Evolutionary conservation across 2,888 invertebrate species (phyloP), one percentile per base, ranked within the genome.

Genomic region (Torymus tubicola): DNA sequence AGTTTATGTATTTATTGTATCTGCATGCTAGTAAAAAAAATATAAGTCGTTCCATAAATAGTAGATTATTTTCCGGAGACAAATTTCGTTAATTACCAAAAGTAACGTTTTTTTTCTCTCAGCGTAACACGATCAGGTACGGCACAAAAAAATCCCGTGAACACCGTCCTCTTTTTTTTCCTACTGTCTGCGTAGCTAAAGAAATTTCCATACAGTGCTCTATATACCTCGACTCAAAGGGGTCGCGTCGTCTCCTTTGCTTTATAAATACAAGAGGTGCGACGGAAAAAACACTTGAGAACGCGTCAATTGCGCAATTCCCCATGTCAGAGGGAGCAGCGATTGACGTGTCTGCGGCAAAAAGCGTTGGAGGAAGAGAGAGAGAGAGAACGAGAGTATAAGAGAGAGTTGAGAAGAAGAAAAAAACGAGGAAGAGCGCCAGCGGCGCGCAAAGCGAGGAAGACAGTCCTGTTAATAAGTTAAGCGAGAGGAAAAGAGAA

Each of bases 251-350:
- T 52, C 65, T 12, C 58, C 13, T 42, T 42, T 42, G 5, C 18
- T 64, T 64, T 73, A 76, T 69, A 76, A 76, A 76, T 76, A 76
- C 53, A 63, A 76, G 61, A 73, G n/a, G 14, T 57, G 55, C 55
- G 67, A 68, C 52, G 12, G 2, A 50, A 72, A 61, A 71, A 71
- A 72, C 63, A 64, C 42, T 42, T 42, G 42, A 42, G 42, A 42
- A 8, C 42, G 8, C 24, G 24, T 12, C 50, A 71, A 71, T 71
- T 71, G 71, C 71, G 71, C 71, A 71, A 71, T 61, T 21, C 61
- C 31, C 60, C 71, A 71, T 52, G 71, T 13, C 71, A 18, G 61
- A 53, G 52, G 53, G 21, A 67, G 18, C 52, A 18, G 11, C 67
- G 71, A 71, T 16, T 61, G 71, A 71, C 61, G 42, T 21, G 71